Evolutionary conservation across 2,113 vertebrate species (phyloP), one percentile per base, ranked within the genome.

Genomic region (Danionella cerebrum): DNA sequence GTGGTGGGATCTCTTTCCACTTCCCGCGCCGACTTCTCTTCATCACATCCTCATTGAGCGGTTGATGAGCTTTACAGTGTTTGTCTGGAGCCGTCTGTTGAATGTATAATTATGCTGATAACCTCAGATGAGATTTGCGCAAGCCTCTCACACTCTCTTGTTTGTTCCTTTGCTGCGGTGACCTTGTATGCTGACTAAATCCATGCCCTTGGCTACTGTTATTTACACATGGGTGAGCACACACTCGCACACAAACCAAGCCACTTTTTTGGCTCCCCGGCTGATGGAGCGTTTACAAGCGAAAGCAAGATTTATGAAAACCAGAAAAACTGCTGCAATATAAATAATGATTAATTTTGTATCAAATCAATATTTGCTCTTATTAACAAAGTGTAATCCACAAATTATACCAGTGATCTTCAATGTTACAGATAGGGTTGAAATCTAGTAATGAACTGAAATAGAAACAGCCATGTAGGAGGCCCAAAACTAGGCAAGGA

Each of bases 171-270:
- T 41, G 33, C 53, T 21, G 14, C 57, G 13, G 9, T 62, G 65
- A 72, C 74, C 70, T 76, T 76, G 71, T 66, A 67, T 69, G 74
- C 65, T 65, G 65, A 68, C 55, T 69, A 69, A 72, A 76, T 76
- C 69, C 42, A 35, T 68, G 74, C 74, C 74, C 42, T 67, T 72
- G 59, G 74, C 74, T 33, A 65, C 44, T 52, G 47, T 76, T 72
- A 64, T 60, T 76, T 70, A 76, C 74, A 72, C 74, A 65, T 59
- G 63, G 16, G 22, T 18, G 41, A 22, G 19, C 73, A 70, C 16
- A 63, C 57, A 70, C 36, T 67, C 42, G 25, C 62, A 59, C 51
- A 71, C 50, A 44, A 16, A 66, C 13, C 8, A 4, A 14, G 36
- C 22, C 53, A 67, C 24, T 60, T 29, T 55, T n/a, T 53, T 55